These are phyloP conservation scores for Neuroterus valhalla DNA, from an alignment of 1,140 invertebrate genomes.

Conservation along the genomic window DNA sequence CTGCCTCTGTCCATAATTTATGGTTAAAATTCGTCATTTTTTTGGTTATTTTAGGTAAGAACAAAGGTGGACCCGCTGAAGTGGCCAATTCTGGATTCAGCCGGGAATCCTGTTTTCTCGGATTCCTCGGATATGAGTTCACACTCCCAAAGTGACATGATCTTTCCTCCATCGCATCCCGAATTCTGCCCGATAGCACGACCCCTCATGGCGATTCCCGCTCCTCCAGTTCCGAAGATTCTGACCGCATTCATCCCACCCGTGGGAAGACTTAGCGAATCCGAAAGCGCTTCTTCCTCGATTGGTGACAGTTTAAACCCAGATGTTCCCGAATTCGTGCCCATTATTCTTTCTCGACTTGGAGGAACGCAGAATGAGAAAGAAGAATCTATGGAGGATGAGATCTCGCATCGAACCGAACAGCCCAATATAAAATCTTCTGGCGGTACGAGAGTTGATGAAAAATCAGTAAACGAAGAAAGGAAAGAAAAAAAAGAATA, in stretches of 20 bases:
- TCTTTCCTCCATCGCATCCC: conserved; percentile 43
- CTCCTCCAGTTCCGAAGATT: conserved; percentile 78
- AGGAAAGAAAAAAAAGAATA: conserved; percentile 13
- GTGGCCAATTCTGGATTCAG: conserved; percentile 87
- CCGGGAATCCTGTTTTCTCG: conserved; percentile 66
- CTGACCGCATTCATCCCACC: conserved; percentile 64
- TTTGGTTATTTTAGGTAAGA: conserved; percentile 79
- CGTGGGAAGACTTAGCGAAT: conserved; percentile 55
- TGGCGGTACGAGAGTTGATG: not conserved
- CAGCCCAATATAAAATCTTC: not conserved
- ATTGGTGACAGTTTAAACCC: conserved; percentile 83
- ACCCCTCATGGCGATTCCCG: conserved; percentile 79
- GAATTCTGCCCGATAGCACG: conserved; percentile 75
- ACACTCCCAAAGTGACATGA: conserved; percentile 47
- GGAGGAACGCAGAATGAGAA: conserved; percentile 22
- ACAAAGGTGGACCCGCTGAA: conserved; percentile 86
- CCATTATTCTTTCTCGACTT: conserved; percentile 61
- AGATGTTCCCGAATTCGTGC: conserved; percentile 90
- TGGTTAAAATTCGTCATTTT: no score
- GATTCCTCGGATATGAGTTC: conserved; percentile 64
- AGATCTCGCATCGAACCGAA: not conserved
- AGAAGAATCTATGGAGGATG: not conserved
- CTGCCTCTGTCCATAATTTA: no score
- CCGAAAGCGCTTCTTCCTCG: conserved; percentile 57
- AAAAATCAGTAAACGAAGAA: not conserved